These are phyloP conservation scores for Echinops telfairi DNA, from an alignment of 2,113 vertebrate species.

Conservation along the genomic window DNA sequence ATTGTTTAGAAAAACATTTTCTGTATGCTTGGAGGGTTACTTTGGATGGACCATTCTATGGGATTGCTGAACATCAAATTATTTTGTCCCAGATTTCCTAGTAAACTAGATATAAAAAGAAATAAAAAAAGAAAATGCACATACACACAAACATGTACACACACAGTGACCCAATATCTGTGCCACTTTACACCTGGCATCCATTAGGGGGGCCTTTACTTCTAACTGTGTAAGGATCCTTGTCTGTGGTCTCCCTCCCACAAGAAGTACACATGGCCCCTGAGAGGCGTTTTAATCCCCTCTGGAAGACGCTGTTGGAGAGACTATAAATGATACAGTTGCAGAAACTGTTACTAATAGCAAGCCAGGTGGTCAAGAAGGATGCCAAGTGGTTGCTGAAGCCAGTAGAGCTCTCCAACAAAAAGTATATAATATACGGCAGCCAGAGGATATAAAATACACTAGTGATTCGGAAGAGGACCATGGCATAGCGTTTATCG, in stretches of 20 bases:
- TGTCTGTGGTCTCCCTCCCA: constrained; percentile 88
- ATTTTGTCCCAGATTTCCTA: constrained; percentile 76
- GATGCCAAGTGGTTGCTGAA: constrained; percentile 92
- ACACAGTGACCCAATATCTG: constrained; percentile 3
- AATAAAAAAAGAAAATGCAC: background rate
- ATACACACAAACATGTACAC: background rate
- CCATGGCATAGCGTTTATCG: constrained; percentile 97
- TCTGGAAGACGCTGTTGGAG: constrained; percentile 98
- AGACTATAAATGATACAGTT: constrained; percentile 99
- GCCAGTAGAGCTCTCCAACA: constrained; percentile 95
- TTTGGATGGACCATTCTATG: constrained; percentile 71
- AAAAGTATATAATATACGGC: constrained; percentile 98
- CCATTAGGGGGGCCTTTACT: constrained; percentile 89
- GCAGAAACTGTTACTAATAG: constrained; percentile 99
- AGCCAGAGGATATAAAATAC: constrained; percentile 99
- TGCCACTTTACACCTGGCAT: constrained; percentile 86
- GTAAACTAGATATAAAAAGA: constrained; percentile 62
- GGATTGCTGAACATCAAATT: constrained; percentile 67
- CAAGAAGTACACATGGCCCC: constrained; percentile 93
- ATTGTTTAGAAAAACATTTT: constrained; percentile 81
- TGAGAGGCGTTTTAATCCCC: constrained; percentile 95
- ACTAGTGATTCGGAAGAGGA: constrained; percentile 98
- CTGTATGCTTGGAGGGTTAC: constrained; percentile 84
- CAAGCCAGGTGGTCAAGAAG: constrained; percentile 98
- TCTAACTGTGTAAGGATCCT: constrained; percentile 87